These are phyloP conservation scores for Bos taurus DNA, from an alignment of 2,113 vertebrate genomes.

Conservation along the genomic window DNA sequence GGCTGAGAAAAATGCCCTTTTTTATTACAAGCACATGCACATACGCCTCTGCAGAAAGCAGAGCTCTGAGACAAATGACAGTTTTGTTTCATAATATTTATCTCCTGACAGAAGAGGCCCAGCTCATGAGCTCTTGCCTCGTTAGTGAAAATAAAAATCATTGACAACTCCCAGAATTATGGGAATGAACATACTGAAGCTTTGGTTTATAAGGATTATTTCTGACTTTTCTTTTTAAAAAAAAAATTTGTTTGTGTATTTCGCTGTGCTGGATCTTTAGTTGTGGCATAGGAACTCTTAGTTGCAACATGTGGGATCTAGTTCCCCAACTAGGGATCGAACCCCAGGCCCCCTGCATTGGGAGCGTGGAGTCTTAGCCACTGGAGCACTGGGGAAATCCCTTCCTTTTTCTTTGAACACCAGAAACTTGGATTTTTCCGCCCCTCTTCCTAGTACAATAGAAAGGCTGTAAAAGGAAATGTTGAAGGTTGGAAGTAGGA, in stretches of 20 bases:
- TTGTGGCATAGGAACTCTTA: neutral
- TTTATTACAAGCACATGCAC: slow-evolving; percentile 35
- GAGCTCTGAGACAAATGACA: slow-evolving; percentile 58
- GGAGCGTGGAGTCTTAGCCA: neutral
- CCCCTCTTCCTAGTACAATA: neutral
- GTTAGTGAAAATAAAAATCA: slow-evolving; percentile 69
- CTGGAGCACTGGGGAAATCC: neutral
- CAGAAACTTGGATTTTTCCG: slow-evolving; percentile 21
- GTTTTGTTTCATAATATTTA: slow-evolving; percentile 64
- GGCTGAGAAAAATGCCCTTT: slow-evolving; percentile 53
- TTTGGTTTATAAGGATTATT: neutral
- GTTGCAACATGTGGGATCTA: neutral
- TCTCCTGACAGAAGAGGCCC: slow-evolving; percentile 48
- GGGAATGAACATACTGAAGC: neutral
- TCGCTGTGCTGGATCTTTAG: neutral
- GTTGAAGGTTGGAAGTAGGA: neutral
- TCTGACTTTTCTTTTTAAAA: neutral
- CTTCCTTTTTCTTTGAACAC: slow-evolving; percentile 38
- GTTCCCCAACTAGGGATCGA: neutral
- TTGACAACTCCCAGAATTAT: slow-evolving; percentile 32
- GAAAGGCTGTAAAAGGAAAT: neutral
- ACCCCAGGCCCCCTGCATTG: neutral
- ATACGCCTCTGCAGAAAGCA: slow-evolving; percentile 29
- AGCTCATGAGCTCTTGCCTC: slow-evolving; percentile 56
- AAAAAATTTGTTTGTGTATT: neutral